Evolutionary conservation across 2,888 invertebrate species (phyloP).

Genomic region (Napeogenes inachia): DNA sequence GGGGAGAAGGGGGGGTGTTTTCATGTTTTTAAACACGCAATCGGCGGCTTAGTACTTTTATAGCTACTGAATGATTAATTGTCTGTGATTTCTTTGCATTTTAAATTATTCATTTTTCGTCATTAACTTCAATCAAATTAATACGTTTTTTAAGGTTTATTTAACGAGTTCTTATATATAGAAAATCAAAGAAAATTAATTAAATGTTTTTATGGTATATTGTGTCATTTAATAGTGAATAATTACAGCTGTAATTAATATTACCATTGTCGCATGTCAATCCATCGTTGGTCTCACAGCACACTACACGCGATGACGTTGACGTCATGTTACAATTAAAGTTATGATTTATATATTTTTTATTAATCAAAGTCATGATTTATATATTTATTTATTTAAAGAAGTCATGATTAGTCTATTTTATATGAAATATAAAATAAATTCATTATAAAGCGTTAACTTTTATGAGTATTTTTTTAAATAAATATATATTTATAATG

Average conservation of each 20-base stretch:
- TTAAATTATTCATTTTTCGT: no score
- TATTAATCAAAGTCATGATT: not conserved
- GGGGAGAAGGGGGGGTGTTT: constrained; percentile 22
- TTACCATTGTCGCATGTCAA: constrained; percentile 15
- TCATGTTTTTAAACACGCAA: constrained; percentile 42
- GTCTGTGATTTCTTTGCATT: constrained; percentile 11
- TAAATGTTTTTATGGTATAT: not conserved
- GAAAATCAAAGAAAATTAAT: no score
- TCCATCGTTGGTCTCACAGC: constrained; percentile 3
- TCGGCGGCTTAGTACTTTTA: constrained; percentile 29
- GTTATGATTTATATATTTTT: not conserved
- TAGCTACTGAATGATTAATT: constrained; percentile 17
- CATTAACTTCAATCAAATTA: no score
- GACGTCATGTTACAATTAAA: not conserved
- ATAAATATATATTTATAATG: not conserved
- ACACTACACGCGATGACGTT: constrained; percentile 13
- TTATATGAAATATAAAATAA: not conserved
- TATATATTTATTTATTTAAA: not conserved
- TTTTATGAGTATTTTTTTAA: not conserved
- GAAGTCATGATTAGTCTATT: no score
- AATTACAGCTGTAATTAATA: constrained; percentile 8
- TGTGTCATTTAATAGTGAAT: constrained; percentile 4
- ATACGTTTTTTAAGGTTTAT: no score
- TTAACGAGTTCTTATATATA: no score
- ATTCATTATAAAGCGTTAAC: not conserved